Evolutionary conservation across 2,888 invertebrate species (phyloP), one percentile per base, ranked within the genome.

Genomic region (Cephus nigrinus): DNA sequence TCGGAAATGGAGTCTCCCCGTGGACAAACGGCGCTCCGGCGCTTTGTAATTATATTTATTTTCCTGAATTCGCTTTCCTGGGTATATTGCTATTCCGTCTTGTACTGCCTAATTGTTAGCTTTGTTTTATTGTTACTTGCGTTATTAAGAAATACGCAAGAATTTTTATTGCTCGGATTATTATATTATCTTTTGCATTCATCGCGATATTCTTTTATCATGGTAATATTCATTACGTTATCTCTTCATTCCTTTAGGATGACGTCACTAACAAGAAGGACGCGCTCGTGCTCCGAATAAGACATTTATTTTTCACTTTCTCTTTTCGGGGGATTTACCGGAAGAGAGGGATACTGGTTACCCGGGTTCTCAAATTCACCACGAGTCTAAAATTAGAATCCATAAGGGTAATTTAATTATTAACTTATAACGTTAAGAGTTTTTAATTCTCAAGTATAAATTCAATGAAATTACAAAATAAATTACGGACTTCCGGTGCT

Each of bases 401-500:
- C 75, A 33, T 74, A 55, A 55, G 73, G 75, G 77, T 85, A 84
- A 85, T 86, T 81, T 81, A 80, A 85, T 86, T 80, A 80, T 80
- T 84, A 83, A 85, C 83, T 81, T 80, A 76, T 77, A 80, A 84
- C 82, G 79, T 30, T 1, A 5, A 23, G 71, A 12, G 12, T 12
- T 71, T n/a, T 82, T 81, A 79, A 86, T 84, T 81, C 81, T 82
- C 85, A 83, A 84, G 84, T 84, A 82, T 82, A 84, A 84, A 84
- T 84, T 84, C 84, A 83, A 83, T 85, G 81, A 84, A 81, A 33
- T 33, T 23, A 11, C 31, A 23, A 55, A 23, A 23, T 55, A 23
- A 23, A 23, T 1, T 1, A 55, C 9, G 0, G 9, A 55, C 36
- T 23, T 23, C 55, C 55, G 3, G 55, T 55, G 55, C 23, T 23